Evolutionary conservation across 2,797 vertebrate genomes (phyloP).

Genomic region (Anisognathus igniventris): DNA sequence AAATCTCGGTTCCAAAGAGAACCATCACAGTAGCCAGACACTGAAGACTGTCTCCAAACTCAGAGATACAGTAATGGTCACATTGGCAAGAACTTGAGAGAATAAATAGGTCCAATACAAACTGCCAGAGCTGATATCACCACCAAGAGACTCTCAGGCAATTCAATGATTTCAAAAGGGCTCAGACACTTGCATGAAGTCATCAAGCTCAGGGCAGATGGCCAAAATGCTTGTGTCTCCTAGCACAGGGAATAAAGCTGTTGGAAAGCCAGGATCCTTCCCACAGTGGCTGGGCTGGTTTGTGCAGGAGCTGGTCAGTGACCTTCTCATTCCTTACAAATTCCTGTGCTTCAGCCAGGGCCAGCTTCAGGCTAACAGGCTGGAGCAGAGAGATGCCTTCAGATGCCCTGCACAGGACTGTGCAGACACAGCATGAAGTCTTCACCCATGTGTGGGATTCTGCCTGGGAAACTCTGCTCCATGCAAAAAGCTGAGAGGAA

Average conservation of each 20-base stretch:
- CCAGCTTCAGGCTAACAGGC: background rate
- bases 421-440: rapidly evolving
- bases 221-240: background rate
- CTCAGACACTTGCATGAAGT: background rate
- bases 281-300: background rate
- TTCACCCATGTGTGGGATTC: background rate
- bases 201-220: background rate
- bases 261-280: background rate
- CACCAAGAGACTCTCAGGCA: background rate
- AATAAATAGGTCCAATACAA: background rate
- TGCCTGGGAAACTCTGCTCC: background rate
- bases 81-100: background rate
- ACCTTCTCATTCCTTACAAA: background rate
- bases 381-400: background rate
- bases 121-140: background rate
- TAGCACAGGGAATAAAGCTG: background rate
- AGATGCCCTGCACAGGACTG: background rate
- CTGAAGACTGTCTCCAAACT: background rate
- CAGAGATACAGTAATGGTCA: background rate
- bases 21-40: constrained; percentile 21
- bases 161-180: background rate
- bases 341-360: background rate
- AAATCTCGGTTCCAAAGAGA: background rate
- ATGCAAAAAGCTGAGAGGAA: background rate
- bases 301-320: background rate